Evolutionary conservation across 2,797 vertebrate genomes (phyloP), one percentile per base, ranked within the genome.

Genomic region (Sebastolobus altivelis): DNA sequence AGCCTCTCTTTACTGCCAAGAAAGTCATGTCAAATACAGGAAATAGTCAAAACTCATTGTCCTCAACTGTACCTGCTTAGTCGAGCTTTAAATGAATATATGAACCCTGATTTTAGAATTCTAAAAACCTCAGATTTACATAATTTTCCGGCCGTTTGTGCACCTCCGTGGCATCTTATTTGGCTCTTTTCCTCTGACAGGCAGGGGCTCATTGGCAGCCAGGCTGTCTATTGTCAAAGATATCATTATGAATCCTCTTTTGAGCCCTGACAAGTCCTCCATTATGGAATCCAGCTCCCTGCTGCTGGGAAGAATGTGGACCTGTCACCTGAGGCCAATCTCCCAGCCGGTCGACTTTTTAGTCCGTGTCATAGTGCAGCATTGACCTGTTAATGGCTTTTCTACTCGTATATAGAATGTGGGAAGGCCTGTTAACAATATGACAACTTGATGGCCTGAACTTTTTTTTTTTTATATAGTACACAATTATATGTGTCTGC

Each of bases 161-260:
- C 56, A 46, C 66, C 62, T 82, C 71, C 9, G 18, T 37, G 27
- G 79, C 22, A 61, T 89, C 76, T 77, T 81, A 76, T 87, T 86
- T 82, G 70, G 69, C 71, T 86, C 46, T 33, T 22, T 68, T 77
- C 33, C 72, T 37, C 80, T 93, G 90, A 89, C 92, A 92, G 89
- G 79, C 84, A 72, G 66, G 65, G 80, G 71, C 91, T 89, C 87
- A 88, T 91, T 92, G 90, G 84, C 84, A 92, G 91, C 74, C 89
- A 90, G 85, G 80, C 82, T 80, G 82, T 87, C 83, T 84, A 86
- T 92, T 93, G 92, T 94, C 82, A 92, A 88, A 88, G 79, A 89
- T 88, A 93, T 92, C 93, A 92, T 92, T 86, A 94, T 87, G 86
- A 92, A 86, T 90, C 88, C 83, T 75, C 83, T 87, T 91, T 80